Evolutionary conservation across 2,797 vertebrate genomes (phyloP), one percentile per base, ranked within the genome.

Genomic region (Cyclura pinguis): DNA sequence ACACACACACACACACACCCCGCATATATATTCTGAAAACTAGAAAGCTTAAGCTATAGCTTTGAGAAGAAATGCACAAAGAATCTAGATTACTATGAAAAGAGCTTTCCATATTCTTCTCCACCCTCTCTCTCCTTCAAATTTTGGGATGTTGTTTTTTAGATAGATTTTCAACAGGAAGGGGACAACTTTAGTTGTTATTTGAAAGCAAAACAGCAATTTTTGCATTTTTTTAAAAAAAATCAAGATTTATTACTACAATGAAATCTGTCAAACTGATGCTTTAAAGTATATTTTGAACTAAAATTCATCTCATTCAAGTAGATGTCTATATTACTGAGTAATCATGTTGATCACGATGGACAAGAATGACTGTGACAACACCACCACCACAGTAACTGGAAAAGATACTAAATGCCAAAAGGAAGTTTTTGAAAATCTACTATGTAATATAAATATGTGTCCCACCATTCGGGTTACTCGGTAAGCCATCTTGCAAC

Each of bases 401-500:
- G 18, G 67, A 77, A 10, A 20, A 67, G 14, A 64, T 0, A 2
- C 24, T 35, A 81, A 72, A 81, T 18, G 1, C n/a, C 62, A 74
- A 88, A 57, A 78, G 9, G 38, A 47, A 4, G 3, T 57, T 42
- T 59, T 24, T 32, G 35, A 62, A 27, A 83, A 42, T 78, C 22
- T 52, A 50, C 6, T 64, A 78, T 47, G 52, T 14, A 85, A 32
- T 55, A 77, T 32, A 92, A 90, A 86, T 88, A 74, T 78, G 4
- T 16, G 1, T 22, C 74, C 12, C 69, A 24, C n/a, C 85, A 24
- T 73, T 64, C 1, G 16, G 18, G 18, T 80, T 83, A 76, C 27
- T 29, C 72, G 89, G 64, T 80, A 92, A 87, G 76, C n/a, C 69
- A 88, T 84, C 59, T 20, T 52, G 84, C 81, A 69, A 2, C 10